phyloP scores from a whole-genome alignment of 2,888 invertebrate genomes.

The Keiferia lycopersicella region DNA sequence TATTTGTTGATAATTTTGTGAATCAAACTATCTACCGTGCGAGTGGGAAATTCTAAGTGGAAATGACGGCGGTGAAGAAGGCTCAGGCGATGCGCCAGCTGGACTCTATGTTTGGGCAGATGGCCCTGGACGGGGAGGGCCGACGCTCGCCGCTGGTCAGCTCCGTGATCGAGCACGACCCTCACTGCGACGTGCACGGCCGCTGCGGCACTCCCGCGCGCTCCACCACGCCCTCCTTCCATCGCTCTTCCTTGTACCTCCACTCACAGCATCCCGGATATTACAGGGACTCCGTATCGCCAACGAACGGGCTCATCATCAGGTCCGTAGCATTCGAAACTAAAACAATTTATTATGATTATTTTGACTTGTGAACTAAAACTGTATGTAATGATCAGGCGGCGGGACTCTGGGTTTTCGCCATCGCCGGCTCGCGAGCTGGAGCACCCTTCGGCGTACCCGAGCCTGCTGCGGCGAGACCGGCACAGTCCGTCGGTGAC shows the following conservation, averaged over 20 bases:
- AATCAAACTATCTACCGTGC: conserved; percentile 46
- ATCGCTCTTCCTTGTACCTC: conserved; percentile 71
- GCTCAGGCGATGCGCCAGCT: conserved; percentile 86
- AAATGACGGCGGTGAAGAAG: conserved; percentile 81
- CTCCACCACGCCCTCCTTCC: conserved; percentile 59
- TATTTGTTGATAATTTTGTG: conserved; percentile 46
- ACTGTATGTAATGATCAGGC: conserved; percentile 60
- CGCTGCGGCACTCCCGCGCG: conserved; percentile 68
- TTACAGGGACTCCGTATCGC: conserved; percentile 77
- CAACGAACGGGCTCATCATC: conserved; percentile 72
- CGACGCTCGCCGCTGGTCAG: conserved; percentile 69
- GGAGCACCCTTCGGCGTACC: conserved; percentile 87
- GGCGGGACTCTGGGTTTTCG: conserved; percentile 79
- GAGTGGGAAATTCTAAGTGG: conserved; percentile 43
- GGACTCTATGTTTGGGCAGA: conserved; percentile 86
- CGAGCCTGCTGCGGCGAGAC: conserved; percentile 84
- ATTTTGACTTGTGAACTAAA: conserved; percentile 10
- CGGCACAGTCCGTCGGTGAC: conserved; percentile 74
- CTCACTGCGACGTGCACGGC: conserved; percentile 88
- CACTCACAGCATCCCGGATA: conserved; percentile 80
- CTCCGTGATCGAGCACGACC: conserved; percentile 80
- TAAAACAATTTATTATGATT: not conserved
- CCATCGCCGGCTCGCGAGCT: conserved; percentile 81
- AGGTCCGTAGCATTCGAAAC: conserved; percentile 54
- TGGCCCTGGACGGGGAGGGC: conserved; percentile 80